phyloP scores from a whole-genome alignment of 2,888 invertebrate species.

The Eupithecia exiguata region DNA sequence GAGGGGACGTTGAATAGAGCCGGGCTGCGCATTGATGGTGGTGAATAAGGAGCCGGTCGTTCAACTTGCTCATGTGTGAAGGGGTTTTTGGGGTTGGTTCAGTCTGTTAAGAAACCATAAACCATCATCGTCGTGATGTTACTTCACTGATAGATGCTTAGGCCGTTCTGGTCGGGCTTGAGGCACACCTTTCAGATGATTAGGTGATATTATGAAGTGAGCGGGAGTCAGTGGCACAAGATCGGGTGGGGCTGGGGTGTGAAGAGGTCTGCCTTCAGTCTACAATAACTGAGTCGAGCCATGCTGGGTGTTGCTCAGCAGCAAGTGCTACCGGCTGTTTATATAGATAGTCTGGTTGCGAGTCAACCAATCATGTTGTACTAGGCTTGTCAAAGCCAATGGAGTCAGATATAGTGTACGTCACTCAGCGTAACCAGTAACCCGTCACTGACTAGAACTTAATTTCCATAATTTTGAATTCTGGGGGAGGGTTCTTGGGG shows the following conservation, averaged over 20 bases:
- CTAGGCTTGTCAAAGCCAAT: no score
- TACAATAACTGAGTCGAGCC: no score
- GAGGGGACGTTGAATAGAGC: constrained; percentile 31
- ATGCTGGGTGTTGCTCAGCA: no score
- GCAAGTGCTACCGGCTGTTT: background rate
- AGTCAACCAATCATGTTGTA: no score
- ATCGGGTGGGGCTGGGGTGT: no score
- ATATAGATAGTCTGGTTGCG: background rate
- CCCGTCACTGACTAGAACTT: no score
- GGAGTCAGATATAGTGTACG: no score
- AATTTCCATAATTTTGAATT: background rate
- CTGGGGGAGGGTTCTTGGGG: background rate
- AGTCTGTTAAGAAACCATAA: background rate
- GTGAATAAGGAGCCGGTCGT: constrained; percentile 56
- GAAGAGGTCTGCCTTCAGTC: no score
- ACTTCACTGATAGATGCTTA: background rate
- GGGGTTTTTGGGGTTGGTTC: background rate
- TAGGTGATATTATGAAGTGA: background rate
- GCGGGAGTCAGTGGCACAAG: no score
- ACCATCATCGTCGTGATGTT: background rate
- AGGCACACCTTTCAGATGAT: background rate
- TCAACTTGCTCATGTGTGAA: constrained; percentile 61
- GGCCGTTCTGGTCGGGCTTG: background rate
- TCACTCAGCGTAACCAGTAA: no score
- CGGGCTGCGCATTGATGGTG: background rate